Base-by-base conservation (phyloP, 2,888 invertebrate species). In the Tenodera sinensis region DNA sequence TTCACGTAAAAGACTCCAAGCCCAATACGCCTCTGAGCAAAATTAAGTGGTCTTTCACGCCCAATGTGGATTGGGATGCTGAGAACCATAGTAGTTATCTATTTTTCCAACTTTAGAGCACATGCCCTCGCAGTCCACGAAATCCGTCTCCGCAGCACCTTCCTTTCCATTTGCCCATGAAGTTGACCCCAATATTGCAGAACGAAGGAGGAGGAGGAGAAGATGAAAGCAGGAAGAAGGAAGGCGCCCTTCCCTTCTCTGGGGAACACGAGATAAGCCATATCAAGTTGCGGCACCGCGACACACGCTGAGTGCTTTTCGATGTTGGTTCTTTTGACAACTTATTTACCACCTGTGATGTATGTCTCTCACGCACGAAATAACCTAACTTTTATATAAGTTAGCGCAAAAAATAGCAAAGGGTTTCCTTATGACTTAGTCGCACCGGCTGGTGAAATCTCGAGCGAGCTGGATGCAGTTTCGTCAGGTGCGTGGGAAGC, bases 331-430 rank as follows among this genome's bases (percentile, higher is more conserved):
- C 86, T 86, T 86, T 81, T 86, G 86, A 81, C 86, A 86, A 86
- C 86, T 86, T 86, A 81, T 86, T 86, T 86, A 86, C 86, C 86
- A 86, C 81, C 81, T 81, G 86, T 86, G 86, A 81, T 81, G 86
- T 81, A 86, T 86, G 86, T 86, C 28, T 28, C 84, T 34, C 30
- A 71, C 54, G 54, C 54, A 71, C 54, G 54, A 71, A 71, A 71
- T 71, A 71, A 71, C 20, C 54, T 71, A 71, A 71, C 54, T 71
- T 71, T 20, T 71, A 71, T 71, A 71, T 71, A 71, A 71, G 54
- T 71, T 71, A 71, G 54, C 54, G 54, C 54, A 71, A 71, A 71
- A 71, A 71, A 71, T 71, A 71, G 54, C 20, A 71, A 71, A 71
- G 54, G n/a, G 54, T 25, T 71, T 71, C 6, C 25, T 6, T 71